Evolutionary conservation across 2,888 invertebrate species (phyloP).

Genomic region (Lepetodrilus schrolli): DNA sequence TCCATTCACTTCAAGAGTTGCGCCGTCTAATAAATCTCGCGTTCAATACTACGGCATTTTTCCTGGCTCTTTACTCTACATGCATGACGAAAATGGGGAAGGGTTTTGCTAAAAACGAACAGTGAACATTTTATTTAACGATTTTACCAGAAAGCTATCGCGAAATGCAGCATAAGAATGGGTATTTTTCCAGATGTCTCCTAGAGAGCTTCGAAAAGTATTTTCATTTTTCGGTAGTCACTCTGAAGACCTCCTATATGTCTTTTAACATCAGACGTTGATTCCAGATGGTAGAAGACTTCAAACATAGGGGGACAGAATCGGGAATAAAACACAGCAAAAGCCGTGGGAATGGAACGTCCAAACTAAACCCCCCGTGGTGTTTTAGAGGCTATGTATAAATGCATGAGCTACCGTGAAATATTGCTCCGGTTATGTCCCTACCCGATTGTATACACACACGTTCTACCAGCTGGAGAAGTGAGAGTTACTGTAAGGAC

Average conservation of each 20-base stretch:
- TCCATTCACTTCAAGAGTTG: neutral
- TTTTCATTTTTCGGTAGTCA: neutral
- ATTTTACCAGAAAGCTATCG: neutral
- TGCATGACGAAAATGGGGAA: constrained; percentile 8
- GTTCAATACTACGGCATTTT: neutral
- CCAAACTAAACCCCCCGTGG: constrained; percentile 6
- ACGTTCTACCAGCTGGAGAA: too few species aligned
- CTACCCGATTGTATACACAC: too few species aligned
- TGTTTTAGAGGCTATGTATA: too few species aligned
- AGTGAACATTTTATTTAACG: neutral
- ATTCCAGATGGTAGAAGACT: neutral
- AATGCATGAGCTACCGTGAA: too few species aligned
- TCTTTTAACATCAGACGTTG: neutral
- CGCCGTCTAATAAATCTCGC: neutral
- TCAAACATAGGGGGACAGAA: neutral
- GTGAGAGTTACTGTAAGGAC: too few species aligned
- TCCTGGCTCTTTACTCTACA: neutral
- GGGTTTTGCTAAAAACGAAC: neutral
- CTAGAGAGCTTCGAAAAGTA: neutral
- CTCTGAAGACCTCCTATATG: constrained; percentile 3
- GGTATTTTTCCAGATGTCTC: neutral
- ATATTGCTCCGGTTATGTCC: too few species aligned
- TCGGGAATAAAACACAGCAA: neutral
- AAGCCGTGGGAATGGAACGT: constrained; percentile 3
- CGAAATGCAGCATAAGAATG: neutral